Percentiles rank a stretch among this genome's conserved stretches.
phyloP scores from a whole-genome alignment of 2,888 invertebrate genomes.

The Mamestra brassicae region DNA sequence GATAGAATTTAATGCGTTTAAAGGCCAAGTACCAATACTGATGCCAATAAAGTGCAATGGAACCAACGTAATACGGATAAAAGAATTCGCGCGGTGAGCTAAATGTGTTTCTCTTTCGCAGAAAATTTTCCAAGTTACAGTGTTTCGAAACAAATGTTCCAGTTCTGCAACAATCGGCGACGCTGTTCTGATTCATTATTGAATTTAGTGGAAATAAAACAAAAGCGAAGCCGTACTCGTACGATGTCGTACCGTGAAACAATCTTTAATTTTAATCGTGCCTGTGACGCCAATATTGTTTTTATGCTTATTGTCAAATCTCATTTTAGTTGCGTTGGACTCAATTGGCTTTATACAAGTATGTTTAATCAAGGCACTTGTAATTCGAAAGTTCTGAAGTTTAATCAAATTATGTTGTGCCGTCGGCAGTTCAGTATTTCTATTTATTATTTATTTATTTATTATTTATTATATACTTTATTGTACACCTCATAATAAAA shows the following conservation, averaged over 20 bases:
- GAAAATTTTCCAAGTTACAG: conserved; percentile 39
- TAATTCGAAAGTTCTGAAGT: conserved; percentile 2
- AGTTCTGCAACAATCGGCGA: conserved; percentile 58
- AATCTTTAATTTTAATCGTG: conserved; percentile 23
- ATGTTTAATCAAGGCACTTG: conserved; percentile 1
- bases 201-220: conserved; percentile 63
- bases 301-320: conserved; percentile 13
- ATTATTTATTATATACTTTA: too few relatives aligned
- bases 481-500: too few relatives aligned
- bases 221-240: conserved; percentile 17
- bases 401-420: neutral
- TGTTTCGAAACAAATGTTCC: conserved; percentile 58
- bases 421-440: neutral
- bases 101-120: conserved; percentile 52
- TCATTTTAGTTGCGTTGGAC: conserved; percentile 1
- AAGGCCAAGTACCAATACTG: conserved; percentile 25
- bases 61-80: conserved; percentile 35
- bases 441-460: neutral
- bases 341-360: conserved; percentile 8
- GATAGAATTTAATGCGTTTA: conserved; percentile 13
- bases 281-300: conserved; percentile 13
- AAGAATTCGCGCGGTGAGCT: conserved; percentile 37
- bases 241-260: conserved; percentile 17
- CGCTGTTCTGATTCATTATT: conserved; percentile 63
- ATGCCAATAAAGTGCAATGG: conserved; percentile 43